Percentiles rank a stretch among this genome's conserved stretches.
Evolutionary conservation across 2,113 vertebrate genomes (phyloP).

Genomic region (Oryzias melastigma): DNA sequence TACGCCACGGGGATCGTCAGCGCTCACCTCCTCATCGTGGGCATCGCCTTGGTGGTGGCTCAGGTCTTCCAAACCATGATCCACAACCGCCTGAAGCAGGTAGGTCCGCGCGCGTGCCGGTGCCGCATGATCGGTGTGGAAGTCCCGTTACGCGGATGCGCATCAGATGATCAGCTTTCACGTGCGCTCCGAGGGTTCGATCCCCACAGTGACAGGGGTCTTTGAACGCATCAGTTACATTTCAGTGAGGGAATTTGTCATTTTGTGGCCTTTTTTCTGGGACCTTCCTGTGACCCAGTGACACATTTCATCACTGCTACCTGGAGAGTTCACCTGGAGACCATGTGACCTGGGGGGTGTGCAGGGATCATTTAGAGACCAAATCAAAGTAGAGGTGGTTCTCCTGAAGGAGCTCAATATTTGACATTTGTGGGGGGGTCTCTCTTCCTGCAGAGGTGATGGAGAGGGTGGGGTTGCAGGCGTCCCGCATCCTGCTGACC

Average conservation of each 20-base stretch:
- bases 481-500: slow-evolving; percentile 33
- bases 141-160: slow-evolving; percentile 1
- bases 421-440: too few species aligned
- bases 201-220: too few species aligned
- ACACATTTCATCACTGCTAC: slow-evolving; percentile 19
- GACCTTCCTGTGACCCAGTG: slow-evolving; percentile 20
- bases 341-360: too few species aligned
- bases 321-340: too few species aligned
- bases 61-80: slow-evolving; percentile 83
- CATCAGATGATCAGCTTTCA: neutral
- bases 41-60: slow-evolving; percentile 79
- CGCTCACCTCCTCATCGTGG: slow-evolving; percentile 78
- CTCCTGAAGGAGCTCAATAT: too few species aligned
- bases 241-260: neutral
- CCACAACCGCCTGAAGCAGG: slow-evolving; percentile 77
- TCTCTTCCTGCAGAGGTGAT: neutral
- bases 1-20: slow-evolving; percentile 80
- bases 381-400: too few species aligned
- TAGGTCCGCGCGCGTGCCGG: slow-evolving; percentile 33
- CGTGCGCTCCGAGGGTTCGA: neutral
- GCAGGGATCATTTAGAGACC: too few species aligned
- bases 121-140: slow-evolving; percentile 14
- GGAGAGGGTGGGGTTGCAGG: neutral
- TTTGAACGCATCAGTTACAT: neutral
- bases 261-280: neutral